A percentile compares a stretch with the other conserved stretches of the same genome.
phyloP scores from a whole-genome alignment of 2,888 invertebrate genomes.

The Neoitamus cyanurus region DNA sequence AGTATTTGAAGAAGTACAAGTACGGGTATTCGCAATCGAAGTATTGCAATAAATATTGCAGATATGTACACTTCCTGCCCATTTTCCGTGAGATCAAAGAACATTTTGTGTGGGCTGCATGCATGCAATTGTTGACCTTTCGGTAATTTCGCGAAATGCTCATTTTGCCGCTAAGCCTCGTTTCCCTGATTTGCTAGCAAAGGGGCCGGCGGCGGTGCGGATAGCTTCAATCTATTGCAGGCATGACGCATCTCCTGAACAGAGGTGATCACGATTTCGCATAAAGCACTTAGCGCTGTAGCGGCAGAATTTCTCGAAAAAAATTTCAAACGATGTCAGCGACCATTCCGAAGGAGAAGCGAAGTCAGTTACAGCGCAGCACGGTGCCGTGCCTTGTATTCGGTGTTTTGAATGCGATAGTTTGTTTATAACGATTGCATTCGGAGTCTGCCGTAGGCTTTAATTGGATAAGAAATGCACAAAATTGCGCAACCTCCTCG shows the following conservation, averaged over 20 bases:
- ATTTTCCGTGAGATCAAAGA: neutral
- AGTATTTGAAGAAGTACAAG: too few relatives aligned
- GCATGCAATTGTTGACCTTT: conserved; percentile 9
- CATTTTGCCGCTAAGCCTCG: neutral
- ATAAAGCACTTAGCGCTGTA: neutral
- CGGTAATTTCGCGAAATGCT: neutral
- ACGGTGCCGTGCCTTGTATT: neutral
- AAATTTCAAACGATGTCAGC: conserved; percentile 34
- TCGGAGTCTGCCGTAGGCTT: conserved; percentile 20
- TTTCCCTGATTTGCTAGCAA: neutral
- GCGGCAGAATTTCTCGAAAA: neutral
- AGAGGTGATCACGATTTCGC: conserved; percentile 35
- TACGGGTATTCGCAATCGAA: too few relatives aligned
- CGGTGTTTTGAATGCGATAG: neutral
- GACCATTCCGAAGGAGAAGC: conserved; percentile 3
- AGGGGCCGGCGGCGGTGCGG: neutral
- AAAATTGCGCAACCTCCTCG: neutral
- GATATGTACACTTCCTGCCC: neutral
- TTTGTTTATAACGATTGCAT: neutral
- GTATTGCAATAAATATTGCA: too few relatives aligned
- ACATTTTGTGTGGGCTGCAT: neutral
- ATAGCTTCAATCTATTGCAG: neutral
- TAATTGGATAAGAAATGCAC: conserved; percentile 31
- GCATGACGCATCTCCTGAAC: conserved; percentile 10
- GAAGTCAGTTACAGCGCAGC: neutral